phyloP scores from a whole-genome alignment of 2,797 vertebrate species.

The Argentina silus region DNA sequence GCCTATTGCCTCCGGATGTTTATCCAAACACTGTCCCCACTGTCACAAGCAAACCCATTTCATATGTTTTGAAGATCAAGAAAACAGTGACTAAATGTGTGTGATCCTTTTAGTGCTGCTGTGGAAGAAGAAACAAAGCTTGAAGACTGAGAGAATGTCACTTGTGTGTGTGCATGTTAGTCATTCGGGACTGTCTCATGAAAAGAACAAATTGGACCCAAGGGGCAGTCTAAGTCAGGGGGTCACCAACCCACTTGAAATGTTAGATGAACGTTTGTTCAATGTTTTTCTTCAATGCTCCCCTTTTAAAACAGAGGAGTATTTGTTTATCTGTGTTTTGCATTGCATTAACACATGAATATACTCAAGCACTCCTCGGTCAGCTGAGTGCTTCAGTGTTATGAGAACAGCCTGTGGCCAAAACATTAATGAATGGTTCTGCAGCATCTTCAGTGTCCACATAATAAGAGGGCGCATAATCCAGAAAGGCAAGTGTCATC shows the following conservation, averaged over 20 bases:
- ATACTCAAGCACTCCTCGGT: background rate
- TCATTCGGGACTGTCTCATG: background rate
- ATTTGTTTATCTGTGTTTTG: constrained; percentile 1
- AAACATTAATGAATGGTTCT: constrained; percentile 2
- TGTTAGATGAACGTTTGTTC: background rate
- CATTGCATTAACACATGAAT: background rate
- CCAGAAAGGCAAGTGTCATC: background rate
- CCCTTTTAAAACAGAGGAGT: background rate
- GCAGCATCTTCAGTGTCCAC: background rate
- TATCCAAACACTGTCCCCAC: constrained; percentile 12
- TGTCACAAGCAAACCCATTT: constrained; percentile 12
- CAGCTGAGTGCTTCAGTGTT: constrained; percentile 15
- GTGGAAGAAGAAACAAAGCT: constrained; percentile 4
- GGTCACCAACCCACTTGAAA: background rate
- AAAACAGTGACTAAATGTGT: background rate
- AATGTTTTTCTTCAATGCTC: background rate
- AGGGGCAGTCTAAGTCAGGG: constrained; percentile 14
- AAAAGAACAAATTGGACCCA: constrained; percentile 24
- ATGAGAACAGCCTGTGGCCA: background rate
- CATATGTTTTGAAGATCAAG: background rate
- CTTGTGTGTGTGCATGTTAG: background rate
- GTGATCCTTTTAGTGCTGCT: no score
- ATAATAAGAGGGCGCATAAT: background rate
- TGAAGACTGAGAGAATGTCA: background rate
- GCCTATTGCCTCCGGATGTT: background rate